phyloP scores from a whole-genome alignment of 1,140 invertebrate genomes.

The Ostrea denselamellosa region DNA sequence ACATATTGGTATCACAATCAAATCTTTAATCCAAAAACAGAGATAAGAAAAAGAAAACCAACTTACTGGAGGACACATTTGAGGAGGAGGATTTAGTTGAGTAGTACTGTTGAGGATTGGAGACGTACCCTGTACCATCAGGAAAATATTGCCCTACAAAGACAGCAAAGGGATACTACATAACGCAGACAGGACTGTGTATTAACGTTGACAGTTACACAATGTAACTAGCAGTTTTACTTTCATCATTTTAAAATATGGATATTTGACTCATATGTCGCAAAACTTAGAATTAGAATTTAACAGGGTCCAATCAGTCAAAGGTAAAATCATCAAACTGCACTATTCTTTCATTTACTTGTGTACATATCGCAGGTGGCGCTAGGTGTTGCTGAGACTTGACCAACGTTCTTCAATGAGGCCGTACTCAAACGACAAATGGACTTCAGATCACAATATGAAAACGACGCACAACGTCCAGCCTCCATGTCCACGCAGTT shows the following conservation, averaged over 20 bases:
- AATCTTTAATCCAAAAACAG: too few species aligned
- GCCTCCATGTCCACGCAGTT: slow-evolving; percentile 66
- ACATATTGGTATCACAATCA: too few species aligned
- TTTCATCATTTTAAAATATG: too few species aligned
- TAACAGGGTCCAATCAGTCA: too few species aligned
- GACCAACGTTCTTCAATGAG: slow-evolving; percentile 60
- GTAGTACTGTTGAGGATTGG: slow-evolving; percentile 46
- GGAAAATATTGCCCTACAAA: slow-evolving; percentile 59
- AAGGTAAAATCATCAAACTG: too few species aligned
- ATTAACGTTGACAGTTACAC: too few species aligned
- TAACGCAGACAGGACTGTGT: too few species aligned
- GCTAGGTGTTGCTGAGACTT: slow-evolving; percentile 61
- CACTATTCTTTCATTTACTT: slow-evolving; percentile 59
- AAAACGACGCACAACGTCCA: slow-evolving; percentile 67
- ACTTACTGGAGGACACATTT: background rate
- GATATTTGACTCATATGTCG: too few species aligned
- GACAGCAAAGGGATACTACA: background rate
- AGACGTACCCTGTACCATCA: slow-evolving; percentile 54
- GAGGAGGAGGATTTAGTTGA: background rate
- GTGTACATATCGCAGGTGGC: slow-evolving; percentile 68
- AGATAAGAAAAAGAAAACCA: too few species aligned
- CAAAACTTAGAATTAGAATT: too few species aligned
- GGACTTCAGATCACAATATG: slow-evolving; percentile 68
- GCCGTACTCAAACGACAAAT: slow-evolving; percentile 65
- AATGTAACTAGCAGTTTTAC: too few species aligned